phyloP scores from a whole-genome alignment of 1,140 invertebrate genomes.

The Drosophila paulistorum region DNA sequence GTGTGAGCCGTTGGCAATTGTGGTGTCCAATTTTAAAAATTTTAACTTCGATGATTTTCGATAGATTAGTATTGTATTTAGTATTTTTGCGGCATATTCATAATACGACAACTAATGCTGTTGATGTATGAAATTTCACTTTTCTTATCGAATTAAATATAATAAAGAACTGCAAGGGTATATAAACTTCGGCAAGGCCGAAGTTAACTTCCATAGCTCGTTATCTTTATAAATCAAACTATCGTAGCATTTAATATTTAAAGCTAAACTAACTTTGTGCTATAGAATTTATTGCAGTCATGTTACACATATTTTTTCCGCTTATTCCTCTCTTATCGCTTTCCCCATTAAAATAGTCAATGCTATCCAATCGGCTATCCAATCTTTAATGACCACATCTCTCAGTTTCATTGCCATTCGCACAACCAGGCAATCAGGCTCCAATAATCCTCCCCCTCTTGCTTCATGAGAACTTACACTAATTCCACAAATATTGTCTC shows the following conservation, averaged over 20 bases:
- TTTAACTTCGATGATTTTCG: no score
- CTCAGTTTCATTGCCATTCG: background rate
- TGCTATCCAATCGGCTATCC: background rate
- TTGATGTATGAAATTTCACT: no score
- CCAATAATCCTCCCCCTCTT: conserved; percentile 14
- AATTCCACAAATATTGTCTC: conserved; percentile 69
- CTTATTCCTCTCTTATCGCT: background rate
- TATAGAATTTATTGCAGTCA: background rate
- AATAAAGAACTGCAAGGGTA: no score
- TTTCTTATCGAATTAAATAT: no score
- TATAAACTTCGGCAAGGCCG: no score
- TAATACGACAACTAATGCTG: no score
- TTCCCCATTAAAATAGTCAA: conserved; percentile 7
- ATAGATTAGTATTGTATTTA: no score
- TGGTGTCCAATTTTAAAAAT: no score
- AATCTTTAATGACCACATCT: conserved; percentile 10
- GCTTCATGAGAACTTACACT: conserved; percentile 52
- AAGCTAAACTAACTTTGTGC: background rate
- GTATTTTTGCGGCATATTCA: no score
- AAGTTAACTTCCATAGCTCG: no score
- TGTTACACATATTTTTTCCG: background rate
- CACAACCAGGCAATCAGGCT: conserved; percentile 32
- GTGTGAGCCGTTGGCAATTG: no score
- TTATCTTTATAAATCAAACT: no score
- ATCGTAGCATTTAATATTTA: background rate